Evolutionary conservation across 2,113 vertebrate species (phyloP).

Genomic region (Poeciliopsis prolifica): DNA sequence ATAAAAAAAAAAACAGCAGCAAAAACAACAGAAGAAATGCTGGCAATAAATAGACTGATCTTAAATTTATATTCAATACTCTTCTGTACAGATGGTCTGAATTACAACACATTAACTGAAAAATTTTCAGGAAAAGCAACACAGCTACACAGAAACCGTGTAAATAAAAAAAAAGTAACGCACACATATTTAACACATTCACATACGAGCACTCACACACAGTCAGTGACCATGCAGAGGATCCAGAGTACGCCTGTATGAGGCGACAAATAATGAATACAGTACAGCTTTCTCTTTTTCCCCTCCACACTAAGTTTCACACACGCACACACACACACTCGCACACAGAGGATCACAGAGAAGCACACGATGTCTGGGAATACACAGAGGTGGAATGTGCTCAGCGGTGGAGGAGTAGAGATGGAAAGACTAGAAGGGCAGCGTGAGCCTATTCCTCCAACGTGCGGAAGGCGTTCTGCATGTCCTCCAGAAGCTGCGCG

Average conservation of each 20-base stretch:
- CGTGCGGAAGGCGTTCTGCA: conserved; percentile 97
- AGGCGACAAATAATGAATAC: conserved; percentile 69
- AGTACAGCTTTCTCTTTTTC: conserved; percentile 73
- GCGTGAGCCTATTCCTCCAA: conserved; percentile 88
- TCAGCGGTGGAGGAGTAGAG: conserved; percentile 60
- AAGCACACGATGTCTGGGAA: conserved; percentile 34
- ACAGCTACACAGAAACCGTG: conserved; percentile 61
- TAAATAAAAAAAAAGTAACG: conserved; percentile 65
- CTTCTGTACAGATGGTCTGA: conserved; percentile 80
- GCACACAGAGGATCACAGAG: conserved; percentile 50
- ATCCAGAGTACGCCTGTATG: conserved; percentile 51
- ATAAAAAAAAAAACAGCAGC: conserved; percentile 52
- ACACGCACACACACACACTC: conserved; percentile 16
- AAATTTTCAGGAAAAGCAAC: conserved; percentile 48
- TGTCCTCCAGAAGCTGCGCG: conserved; percentile 93
- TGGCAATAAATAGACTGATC: conserved; percentile 81
- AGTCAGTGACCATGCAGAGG: conserved; percentile 52
- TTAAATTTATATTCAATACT: conserved; percentile 75
- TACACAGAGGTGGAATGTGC: conserved; percentile 76
- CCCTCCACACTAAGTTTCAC: conserved; percentile 58
- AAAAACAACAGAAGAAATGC: conserved; percentile 58
- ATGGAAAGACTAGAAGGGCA: conserved; percentile 27
- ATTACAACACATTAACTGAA: conserved; percentile 77
- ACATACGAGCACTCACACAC: conserved; percentile 28
- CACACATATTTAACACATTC: conserved; percentile 45